Evolutionary conservation across 2,888 invertebrate genomes (phyloP), one percentile per base, ranked within the genome.

Genomic region (Epirrhoe tristata): DNA sequence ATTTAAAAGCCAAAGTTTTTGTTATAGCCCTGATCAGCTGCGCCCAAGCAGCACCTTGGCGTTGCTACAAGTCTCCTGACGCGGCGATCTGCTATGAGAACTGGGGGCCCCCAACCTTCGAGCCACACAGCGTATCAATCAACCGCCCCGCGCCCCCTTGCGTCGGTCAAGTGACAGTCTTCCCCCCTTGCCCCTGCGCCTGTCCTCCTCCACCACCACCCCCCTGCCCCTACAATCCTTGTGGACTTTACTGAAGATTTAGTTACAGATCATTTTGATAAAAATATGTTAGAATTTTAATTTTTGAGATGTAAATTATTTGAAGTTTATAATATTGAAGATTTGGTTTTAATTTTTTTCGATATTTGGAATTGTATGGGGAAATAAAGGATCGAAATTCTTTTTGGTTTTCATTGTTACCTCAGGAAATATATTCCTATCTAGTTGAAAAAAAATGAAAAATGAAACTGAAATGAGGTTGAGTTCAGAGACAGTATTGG

Each of bases 11-110:
- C 24, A 2, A 24, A 24, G 24, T 24, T 24, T 24, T 24, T 24
- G n/a, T 46, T 77, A 0, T 71, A 89, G 90, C 85, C 50, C 71
- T 89, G n/a, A 73, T 89, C 70, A 74, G 82, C 73, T 75, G 74
- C 50, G 81, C 81, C 0, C 67, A 80, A 0, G 90, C 89, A 0
- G 89, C 88, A 0, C 88, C 89, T 0, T 89, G 89, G 88, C 81
- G 86, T 0, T 87, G 88, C 70, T 77, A 72, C 71, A 79, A 76
- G 14, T 78, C 80, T 0, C 72, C 77, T 5, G 83, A 84, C n/a
- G 86, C 86, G 39, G 85, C 83, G 0, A 74, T 89, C 7, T 87
- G 86, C 80, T 77, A 84, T 61, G 82, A 81, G 0, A 75, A 80
- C 0, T 66, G 66, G 0, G 82, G 84, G 0, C 76, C 78, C 5